Evolutionary conservation across 2,113 vertebrate species (phyloP), one percentile per base, ranked within the genome.

Genomic region (Cacatua alba): DNA sequence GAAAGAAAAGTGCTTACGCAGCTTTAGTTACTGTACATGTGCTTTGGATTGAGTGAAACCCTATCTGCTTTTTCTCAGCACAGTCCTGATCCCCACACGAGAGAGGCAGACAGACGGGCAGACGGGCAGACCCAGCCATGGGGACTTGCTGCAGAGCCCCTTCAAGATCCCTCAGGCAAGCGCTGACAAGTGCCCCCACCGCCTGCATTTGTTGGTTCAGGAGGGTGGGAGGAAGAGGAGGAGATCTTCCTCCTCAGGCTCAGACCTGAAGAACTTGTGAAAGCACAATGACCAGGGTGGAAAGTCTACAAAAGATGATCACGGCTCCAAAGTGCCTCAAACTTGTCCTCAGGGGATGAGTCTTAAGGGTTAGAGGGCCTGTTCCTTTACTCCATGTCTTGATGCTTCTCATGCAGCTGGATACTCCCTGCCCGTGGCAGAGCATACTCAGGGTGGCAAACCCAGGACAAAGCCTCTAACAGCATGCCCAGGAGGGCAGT

Each of bases 31-130:
- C 84, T 75, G 60, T 90, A 69, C 96, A 94, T 94, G 69, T 94
- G 97, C 95, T 97, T 97, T 89, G 93, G 77, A 94, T 96, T 97
- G 92, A 93, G 89, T 95, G 92, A 97, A 97, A 97, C 80, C 55
- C 86, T 81, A 94, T 95, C 95, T 94, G 94, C 76, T 84, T 92
- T 82, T 93, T 86, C 92, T 95, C 95, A 94, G 94, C 95, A 90
- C 65, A 83, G 46, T 29, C 85, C 80, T 43, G 41, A 71, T 60
- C 68, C 67, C 78, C 84, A 29, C 35, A 18, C 35, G 64, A 78
- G 39, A 87, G 82, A 60, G 46, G 52, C 69, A 78, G 80, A 46
- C 86, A 80, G 81, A 53, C 35, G 6, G 33, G 25, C 81, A 91
- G 69, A 28, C 21, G 0, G 1, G 43, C 89, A 91, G 55, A 49